Evolutionary conservation across 1,140 invertebrate genomes (phyloP).

Genomic region (Thaumetopoea pityocampa): DNA sequence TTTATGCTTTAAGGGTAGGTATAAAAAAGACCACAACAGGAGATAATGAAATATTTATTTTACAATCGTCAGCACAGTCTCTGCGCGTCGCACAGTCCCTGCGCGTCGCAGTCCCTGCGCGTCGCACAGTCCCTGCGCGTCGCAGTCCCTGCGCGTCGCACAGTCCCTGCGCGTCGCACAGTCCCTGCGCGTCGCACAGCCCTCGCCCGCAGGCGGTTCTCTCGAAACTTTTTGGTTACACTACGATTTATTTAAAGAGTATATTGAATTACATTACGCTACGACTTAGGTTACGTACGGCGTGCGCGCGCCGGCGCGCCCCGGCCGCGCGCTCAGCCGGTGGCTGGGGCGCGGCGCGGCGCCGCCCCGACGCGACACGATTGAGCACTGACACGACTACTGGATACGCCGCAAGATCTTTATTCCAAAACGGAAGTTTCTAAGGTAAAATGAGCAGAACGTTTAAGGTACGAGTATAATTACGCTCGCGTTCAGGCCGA

Average conservation of each 20-base stretch:
- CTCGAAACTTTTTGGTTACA: constrained; percentile 16
- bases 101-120: constrained; percentile 15
- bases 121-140: constrained; percentile 16
- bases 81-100: constrained; percentile 18
- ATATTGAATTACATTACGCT: constrained; percentile 15
- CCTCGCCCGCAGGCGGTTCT: constrained; percentile 4
- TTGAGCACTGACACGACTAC: constrained; percentile 10
- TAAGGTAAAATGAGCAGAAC: constrained; percentile 19
- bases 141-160: constrained; percentile 23
- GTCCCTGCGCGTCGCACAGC: constrained; percentile 24
- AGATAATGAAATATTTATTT: constrained; percentile 53
- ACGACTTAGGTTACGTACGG: no score
- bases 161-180: constrained; percentile 14
- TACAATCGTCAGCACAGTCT: constrained; percentile 29
- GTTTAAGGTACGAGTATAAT: not conserved
- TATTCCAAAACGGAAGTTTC: constrained; percentile 14
- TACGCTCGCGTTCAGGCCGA: not conserved
- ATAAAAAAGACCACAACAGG: constrained; percentile 25
- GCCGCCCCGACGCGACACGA: not conserved
- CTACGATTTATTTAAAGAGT: constrained; percentile 11
- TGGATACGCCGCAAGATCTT: not conserved
- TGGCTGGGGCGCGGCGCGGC: not conserved
- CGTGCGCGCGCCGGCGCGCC: no score
- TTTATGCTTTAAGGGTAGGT: not conserved
- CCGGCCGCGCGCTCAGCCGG: not conserved